Conservation (phyloP, 2,797 vertebrate genomes). For the Choloepus didactylus region DNA sequence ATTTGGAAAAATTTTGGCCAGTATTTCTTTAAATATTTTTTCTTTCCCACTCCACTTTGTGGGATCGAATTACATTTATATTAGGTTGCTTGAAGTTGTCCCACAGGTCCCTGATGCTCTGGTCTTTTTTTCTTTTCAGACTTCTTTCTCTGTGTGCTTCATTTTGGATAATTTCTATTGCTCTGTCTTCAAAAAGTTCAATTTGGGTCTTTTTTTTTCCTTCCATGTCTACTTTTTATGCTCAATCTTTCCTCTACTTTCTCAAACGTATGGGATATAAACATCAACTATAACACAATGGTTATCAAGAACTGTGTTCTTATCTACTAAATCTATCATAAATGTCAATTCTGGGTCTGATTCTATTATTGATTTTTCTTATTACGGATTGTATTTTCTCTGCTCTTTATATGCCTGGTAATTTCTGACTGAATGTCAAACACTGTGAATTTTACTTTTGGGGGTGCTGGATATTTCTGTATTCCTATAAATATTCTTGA, state of each 20-base stretch:
- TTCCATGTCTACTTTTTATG: background rate
- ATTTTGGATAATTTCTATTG: background rate
- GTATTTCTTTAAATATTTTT: slow-evolving; percentile 5
- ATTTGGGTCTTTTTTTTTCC: background rate
- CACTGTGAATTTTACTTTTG: background rate
- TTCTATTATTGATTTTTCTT: background rate
- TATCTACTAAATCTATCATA: background rate
- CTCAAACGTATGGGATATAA: background rate
- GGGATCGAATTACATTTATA: background rate
- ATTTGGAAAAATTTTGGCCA: background rate
- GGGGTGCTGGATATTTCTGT: background rate
- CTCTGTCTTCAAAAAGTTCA: background rate
- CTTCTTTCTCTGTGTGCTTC: background rate
- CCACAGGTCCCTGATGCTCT: background rate
- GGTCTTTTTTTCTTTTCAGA: background rate
- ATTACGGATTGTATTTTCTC: background rate
- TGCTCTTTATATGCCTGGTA: background rate
- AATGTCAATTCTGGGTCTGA: background rate
- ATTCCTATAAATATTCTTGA: slow-evolving; percentile 2
- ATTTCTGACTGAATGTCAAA: background rate
- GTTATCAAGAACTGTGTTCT: background rate
- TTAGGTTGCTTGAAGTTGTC: background rate
- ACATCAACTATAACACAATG: background rate
- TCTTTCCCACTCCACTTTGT: background rate
- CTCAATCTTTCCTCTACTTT: background rate